Base-by-base conservation (phyloP, 2,888 invertebrate species). In the Endotricha flammealis region DNA sequence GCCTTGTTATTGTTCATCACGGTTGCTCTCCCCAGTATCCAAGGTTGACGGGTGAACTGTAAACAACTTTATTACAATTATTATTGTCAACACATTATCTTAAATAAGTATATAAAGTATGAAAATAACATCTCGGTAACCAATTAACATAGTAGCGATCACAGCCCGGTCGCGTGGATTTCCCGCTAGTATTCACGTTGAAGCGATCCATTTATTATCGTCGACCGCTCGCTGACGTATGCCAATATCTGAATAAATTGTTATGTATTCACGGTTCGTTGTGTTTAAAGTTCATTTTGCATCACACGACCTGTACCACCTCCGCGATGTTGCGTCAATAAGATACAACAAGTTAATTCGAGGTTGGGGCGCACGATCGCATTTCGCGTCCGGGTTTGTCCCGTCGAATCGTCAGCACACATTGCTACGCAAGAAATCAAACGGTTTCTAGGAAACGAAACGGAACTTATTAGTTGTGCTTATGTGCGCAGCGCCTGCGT, bases 161-260 rank as follows among this genome's bases (percentile, higher is more conserved):
- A 86, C 82, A 75, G 69, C 63, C 66, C 68, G 66, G 71, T 74
- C 72, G 82, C 83, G 81, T 85, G 85, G 78, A 83, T 82, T 85
- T 80, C 75, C 83, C 80, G 80, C 81, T 81, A 81, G 70, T 63
- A 76, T 67, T 79, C 71, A 71, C 78, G 75, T 78, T 74, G 64
- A 74, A 72, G 68, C 77, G 80, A 78, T 81, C 83, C 77, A 85
- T 82, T 82, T 83, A 82, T 77, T 77, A 81, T 81, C 77, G 70
- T 77, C 63, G 63, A 63, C 60, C 64, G 68, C 71, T 80, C 63
- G 68, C 72, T 82, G 81, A 82, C 81, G 80, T 80, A 68, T 63
- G 58, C 55, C 51, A 56, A 54, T 52, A 55, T 58, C 41, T 29
- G 39, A 45, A 46, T 54, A 54, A 58, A 46, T 39, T 39, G 66